phyloP scores from a whole-genome alignment of 2,113 vertebrate species.

The Calidris pygmaea region DNA sequence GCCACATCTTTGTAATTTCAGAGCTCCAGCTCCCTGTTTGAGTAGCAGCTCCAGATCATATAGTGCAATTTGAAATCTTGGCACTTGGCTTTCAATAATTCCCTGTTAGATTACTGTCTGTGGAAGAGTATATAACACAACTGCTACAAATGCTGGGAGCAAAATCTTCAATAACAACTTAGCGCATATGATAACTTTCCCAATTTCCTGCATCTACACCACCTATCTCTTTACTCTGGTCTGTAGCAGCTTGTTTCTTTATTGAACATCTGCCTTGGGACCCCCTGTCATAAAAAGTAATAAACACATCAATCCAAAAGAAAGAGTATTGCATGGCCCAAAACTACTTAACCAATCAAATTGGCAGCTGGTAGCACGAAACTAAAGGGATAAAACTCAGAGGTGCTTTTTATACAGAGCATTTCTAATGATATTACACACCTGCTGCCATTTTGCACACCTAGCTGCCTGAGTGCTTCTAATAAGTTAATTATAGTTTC shows the following conservation, averaged over 20 bases:
- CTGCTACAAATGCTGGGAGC: conserved; percentile 80
- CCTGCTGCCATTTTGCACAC: conserved; percentile 33
- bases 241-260: conserved; percentile 81
- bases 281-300: conserved; percentile 83
- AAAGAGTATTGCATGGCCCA: conserved; percentile 65
- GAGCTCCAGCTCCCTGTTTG: conserved; percentile 30
- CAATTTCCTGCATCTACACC: conserved; percentile 80
- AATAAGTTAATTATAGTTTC: conserved; percentile 74
- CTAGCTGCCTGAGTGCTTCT: conserved; percentile 1
- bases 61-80: conserved; percentile 75
- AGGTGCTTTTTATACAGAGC: conserved; percentile 43
- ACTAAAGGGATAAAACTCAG: conserved; percentile 54
- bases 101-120: conserved; percentile 75
- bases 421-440: conserved; percentile 47
- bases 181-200: conserved; percentile 81
- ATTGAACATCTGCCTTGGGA: conserved; percentile 85
- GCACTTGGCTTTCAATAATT: conserved; percentile 78
- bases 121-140: conserved; percentile 77
- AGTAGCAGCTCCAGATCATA: conserved; percentile 32
- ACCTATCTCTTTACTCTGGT: conserved; percentile 74
- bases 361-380: conserved; percentile 75
- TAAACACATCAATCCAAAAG: conserved; percentile 87
- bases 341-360: conserved; percentile 76
- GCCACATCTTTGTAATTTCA: not conserved
- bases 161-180: conserved; percentile 79